phyloP scores from a whole-genome alignment of 2,888 invertebrate genomes.

The Hetaerina titia region DNA sequence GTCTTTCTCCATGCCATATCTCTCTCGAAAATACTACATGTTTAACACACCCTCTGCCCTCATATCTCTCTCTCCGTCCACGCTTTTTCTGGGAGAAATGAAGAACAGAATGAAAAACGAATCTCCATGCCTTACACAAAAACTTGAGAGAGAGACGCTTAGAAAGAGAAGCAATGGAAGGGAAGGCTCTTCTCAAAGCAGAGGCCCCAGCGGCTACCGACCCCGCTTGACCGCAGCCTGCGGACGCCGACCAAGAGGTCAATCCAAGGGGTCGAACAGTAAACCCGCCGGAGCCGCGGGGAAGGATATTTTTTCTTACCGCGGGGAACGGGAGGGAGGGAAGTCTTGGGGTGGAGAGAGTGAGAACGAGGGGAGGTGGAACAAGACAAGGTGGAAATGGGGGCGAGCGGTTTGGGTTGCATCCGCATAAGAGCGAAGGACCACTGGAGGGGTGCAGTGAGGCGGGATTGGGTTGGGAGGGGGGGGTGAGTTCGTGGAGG shows the following conservation, averaged over 20 bases:
- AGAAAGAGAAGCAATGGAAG: not conserved
- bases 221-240: constrained; percentile 55
- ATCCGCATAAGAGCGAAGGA: not conserved
- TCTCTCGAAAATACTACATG: not conserved
- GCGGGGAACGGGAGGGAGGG: not conserved
- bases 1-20: not conserved
- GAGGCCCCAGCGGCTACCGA: constrained; percentile 38
- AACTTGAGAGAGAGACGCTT: not conserved
- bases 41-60: not conserved
- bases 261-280: constrained; percentile 57
- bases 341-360: not conserved
- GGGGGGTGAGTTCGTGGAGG: not conserved
- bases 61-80: not conserved
- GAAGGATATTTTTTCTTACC: not conserved
- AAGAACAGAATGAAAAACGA: not conserved
- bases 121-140: not conserved
- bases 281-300: constrained; percentile 32
- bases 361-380: not conserved
- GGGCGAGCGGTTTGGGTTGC: not conserved
- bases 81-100: not conserved
- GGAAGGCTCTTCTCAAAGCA: not conserved
- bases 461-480: not conserved
- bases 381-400: not conserved
- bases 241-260: constrained; percentile 58
- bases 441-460: not conserved